Conservation (phyloP, 2,888 invertebrate species). For the Diachrysia chrysitis region DNA sequence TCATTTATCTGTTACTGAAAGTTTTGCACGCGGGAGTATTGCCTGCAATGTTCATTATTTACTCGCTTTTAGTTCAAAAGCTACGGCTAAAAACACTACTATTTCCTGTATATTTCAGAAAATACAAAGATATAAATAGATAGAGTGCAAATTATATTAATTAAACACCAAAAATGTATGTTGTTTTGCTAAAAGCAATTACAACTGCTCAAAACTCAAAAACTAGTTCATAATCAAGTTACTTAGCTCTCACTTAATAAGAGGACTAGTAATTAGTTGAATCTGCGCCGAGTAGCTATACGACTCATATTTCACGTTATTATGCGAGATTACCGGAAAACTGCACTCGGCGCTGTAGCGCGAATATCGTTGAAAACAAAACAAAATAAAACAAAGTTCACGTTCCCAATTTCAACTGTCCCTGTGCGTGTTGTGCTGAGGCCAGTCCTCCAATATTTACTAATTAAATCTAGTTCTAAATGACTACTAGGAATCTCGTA, state of each 20-base stretch:
- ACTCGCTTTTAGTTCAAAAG: constrained; percentile 13
- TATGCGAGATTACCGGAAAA: constrained; percentile 51
- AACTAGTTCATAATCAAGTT: background rate
- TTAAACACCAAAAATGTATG: background rate
- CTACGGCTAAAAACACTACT: constrained; percentile 10
- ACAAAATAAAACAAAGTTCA: constrained; percentile 24
- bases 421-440: background rate
- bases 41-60: background rate
- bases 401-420: constrained; percentile 1
- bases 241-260: constrained; percentile 44
- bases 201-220: background rate
- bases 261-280: constrained; percentile 50
- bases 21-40: constrained; percentile 8
- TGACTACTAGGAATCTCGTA: background rate
- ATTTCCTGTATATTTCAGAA: background rate
- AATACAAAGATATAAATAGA: background rate
- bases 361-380: constrained; percentile 15
- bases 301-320: constrained; percentile 48
- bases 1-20: constrained; percentile 18
- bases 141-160: background rate
- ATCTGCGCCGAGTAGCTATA: constrained; percentile 38
- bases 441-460: background rate
- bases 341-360: constrained; percentile 34
- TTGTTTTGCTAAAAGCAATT: background rate
- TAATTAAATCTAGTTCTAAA: background rate